Conservation (phyloP, 2,888 invertebrate genomes). For the Myopa tessellatipennis region DNA sequence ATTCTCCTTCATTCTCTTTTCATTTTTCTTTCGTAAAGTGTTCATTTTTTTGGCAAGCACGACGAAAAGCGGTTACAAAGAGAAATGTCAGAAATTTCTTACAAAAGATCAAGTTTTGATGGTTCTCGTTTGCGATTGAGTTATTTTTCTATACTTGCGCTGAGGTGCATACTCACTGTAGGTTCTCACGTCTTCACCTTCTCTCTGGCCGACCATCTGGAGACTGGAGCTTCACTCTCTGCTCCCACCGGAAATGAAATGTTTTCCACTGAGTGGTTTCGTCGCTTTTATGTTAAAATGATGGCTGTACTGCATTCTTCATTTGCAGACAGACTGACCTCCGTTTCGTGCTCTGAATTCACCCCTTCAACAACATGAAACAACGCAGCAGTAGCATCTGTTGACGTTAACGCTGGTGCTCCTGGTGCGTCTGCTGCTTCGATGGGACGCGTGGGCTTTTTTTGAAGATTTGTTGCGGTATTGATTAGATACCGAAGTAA, state of each 20-base stretch:
- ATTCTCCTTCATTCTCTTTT: not conserved
- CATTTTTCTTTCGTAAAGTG: not conserved
- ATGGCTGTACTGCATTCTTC: not conserved
- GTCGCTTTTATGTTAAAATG: not conserved
- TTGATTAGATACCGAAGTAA: too few species aligned
- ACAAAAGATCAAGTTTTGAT: constrained; percentile 31
- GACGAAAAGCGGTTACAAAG: constrained; percentile 32
- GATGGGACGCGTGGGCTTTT: not conserved
- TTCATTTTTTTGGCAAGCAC: constrained; percentile 19
- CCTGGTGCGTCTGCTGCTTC: constrained; percentile 30
- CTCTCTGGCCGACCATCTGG: not conserved
- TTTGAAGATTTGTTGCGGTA: too few species aligned
- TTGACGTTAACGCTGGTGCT: not conserved
- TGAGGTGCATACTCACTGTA: not conserved
- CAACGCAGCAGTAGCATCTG: constrained; percentile 4
- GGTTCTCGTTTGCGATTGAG: constrained; percentile 4
- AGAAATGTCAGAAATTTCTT: constrained; percentile 31
- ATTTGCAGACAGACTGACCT: too few species aligned
- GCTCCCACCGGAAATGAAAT: constrained; percentile 29
- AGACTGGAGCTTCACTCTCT: not conserved
- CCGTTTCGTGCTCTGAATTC: not conserved
- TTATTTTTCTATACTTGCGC: not conserved
- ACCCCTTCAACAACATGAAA: not conserved
- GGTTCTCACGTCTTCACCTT: not conserved
- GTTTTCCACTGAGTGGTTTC: constrained; percentile 18